These are phyloP conservation scores for Drosophila kuntzei DNA, from an alignment of 2,888 invertebrate genomes.

Conservation along the genomic window DNA sequence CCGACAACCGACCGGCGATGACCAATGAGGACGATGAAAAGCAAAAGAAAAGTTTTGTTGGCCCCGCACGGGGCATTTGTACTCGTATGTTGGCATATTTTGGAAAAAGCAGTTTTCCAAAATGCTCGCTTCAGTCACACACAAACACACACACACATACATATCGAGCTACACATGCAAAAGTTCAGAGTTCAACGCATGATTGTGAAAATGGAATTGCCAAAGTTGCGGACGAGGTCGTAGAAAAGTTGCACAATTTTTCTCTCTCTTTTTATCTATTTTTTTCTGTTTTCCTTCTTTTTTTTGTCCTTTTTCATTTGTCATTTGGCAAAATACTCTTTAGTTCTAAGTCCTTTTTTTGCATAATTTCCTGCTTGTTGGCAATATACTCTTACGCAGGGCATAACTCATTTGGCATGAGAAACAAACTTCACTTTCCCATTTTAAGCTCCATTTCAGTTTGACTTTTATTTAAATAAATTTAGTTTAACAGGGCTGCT, in stretches of 20 bases:
- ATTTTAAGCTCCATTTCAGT: background rate
- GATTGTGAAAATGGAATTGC: constrained; percentile 83
- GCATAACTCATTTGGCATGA: background rate
- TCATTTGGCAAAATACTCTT: constrained; percentile 57
- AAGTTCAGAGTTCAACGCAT: constrained; percentile 83
- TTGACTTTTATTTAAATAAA: too few species aligned
- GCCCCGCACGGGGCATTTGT: constrained; percentile 43
- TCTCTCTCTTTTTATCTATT: background rate
- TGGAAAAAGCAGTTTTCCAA: constrained; percentile 72
- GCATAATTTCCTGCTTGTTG: constrained; percentile 67
- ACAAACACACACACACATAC: constrained; percentile 45
- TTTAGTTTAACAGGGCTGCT: too few species aligned
- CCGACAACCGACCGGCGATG: constrained; percentile 54
- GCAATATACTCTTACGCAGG: constrained; percentile 7
- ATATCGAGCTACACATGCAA: constrained; percentile 44
- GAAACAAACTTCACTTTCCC: background rate
- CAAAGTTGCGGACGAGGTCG: constrained; percentile 77
- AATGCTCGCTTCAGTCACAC: constrained; percentile 48
- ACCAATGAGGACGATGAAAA: constrained; percentile 64
- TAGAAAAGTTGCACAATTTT: constrained; percentile 66
- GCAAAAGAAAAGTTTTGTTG: constrained; percentile 63
- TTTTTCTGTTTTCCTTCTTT: constrained; percentile 26
- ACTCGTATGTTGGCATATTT: constrained; percentile 74
- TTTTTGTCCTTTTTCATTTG: constrained; percentile 54
- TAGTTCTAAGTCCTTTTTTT: constrained; percentile 40